Evolutionary conservation across 2,888 invertebrate species (phyloP), one percentile per base, ranked within the genome.

Genomic region (Pherbina coryleti): DNA sequence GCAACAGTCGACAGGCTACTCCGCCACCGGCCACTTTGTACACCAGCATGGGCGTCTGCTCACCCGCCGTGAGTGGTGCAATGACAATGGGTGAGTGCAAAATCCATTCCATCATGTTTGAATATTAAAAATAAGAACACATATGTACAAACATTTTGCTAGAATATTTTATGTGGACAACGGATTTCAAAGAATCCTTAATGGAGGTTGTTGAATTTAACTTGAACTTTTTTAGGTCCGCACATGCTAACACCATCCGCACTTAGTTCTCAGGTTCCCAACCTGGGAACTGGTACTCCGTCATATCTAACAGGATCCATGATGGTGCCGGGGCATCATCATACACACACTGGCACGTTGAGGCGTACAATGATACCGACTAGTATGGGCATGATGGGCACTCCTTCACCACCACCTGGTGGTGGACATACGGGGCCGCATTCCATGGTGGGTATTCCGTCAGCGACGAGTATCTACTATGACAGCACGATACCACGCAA

Each of bases 401-500:
- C 84, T 5, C 81, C 84, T 5, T 83, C 84, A 5, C 83, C 84
- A 44, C 82, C 86, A 7, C 79, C 80, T 9, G 78, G 80, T 11
- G 82, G 82, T 14, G 82, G 82, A 4, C 79, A 81, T 76, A 66
- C 81, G 7, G 79, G 82, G 14, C 78, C 79, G 11, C 84, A 85
- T 28, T 82, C 86, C n/a, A 75, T 86, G 71, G 78, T 84, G 14
- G 82, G 83, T n/a, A 81, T 84, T 37, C 82, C 87, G 5, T 83
- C 84, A 34, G 81, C 82, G 9, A 83, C 85, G 37, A 85, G 85
- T 28, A 83, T 88, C 28, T 88, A 88, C 79, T 89, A 88, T 76
- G 88, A 89, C 78, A 85, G 86, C 80, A 87, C 89, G 5, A 84
- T 89, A 80, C 89, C 89, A 22, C 83, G 89, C 8, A 86, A 84